phyloP scores from a whole-genome alignment of 2,113 vertebrate genomes.

The Carettochelys insculpta region DNA sequence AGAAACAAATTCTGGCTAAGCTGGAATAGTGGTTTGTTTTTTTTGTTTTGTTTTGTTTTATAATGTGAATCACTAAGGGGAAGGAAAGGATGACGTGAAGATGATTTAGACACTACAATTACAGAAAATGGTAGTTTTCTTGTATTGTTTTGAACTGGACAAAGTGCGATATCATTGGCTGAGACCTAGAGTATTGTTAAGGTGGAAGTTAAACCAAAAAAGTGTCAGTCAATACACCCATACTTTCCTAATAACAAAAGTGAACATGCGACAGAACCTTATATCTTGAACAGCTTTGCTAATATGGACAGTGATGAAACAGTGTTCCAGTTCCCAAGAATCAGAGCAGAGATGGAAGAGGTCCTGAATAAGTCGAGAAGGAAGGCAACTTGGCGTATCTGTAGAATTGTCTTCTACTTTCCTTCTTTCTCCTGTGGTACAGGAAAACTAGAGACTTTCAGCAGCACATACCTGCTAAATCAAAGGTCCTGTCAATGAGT shows the following conservation, averaged over 20 bases:
- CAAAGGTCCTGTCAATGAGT: background rate
- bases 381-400: background rate
- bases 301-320: background rate
- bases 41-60: too few species aligned
- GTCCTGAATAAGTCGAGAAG: background rate
- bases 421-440: background rate
- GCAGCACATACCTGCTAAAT: fast-evolving
- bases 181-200: background rate
- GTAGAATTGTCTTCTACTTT: background rate
- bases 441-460: background rate
- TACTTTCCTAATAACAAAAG: background rate
- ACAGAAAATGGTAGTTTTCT: background rate
- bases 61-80: slow-evolving; percentile 63
- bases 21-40: slow-evolving; percentile 55
- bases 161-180: slow-evolving; percentile 2
- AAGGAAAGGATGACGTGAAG: slow-evolving; percentile 32
- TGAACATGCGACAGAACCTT: background rate
- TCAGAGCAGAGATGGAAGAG: background rate
- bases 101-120: slow-evolving; percentile 20
- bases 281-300: background rate
- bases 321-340: background rate
- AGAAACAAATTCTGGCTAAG: slow-evolving; percentile 58
- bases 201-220: slow-evolving; percentile 15
- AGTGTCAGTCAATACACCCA: background rate
- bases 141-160: slow-evolving; percentile 8